phyloP scores from a whole-genome alignment of 1,140 invertebrate genomes.

The Zaprionus lachaisei region DNA sequence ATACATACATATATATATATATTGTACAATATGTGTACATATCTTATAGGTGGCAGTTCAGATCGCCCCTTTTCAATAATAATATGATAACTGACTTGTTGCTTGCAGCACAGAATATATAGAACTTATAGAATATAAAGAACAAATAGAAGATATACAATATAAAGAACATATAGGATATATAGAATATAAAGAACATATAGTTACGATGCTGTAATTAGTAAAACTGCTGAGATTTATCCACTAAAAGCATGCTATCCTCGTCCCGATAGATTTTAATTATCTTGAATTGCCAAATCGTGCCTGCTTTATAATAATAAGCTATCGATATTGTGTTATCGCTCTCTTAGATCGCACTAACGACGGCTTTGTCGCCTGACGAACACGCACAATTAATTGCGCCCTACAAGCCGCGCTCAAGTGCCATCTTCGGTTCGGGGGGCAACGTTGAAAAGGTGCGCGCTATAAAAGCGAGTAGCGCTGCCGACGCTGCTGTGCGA shows the following conservation, averaged over 20 bases:
- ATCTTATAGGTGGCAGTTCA: too few species aligned
- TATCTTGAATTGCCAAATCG: not conserved
- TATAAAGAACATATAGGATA: too few species aligned
- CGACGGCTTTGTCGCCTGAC: conserved; percentile 35
- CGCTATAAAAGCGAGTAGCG: conserved; percentile 47
- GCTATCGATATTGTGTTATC: conserved; percentile 1
- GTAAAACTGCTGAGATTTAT: too few species aligned
- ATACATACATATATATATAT: too few species aligned
- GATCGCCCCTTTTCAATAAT: too few species aligned
- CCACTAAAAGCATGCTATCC: not conserved
- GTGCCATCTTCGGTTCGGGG: conserved; percentile 37
- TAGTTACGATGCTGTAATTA: too few species aligned
- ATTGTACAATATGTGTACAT: too few species aligned
- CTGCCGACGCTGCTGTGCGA: conserved; percentile 9
- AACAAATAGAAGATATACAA: too few species aligned
- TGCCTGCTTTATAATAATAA: conserved; percentile 1
- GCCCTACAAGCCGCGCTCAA: conserved; percentile 35
- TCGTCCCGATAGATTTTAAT: not conserved
- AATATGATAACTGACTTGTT: too few species aligned
- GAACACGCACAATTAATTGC: conserved; percentile 36
- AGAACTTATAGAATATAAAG: too few species aligned
- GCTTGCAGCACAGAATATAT: too few species aligned
- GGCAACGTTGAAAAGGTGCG: conserved; percentile 39
- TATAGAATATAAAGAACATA: too few species aligned
- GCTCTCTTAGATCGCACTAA: conserved; percentile 7